phyloP scores from a whole-genome alignment of 2,113 vertebrate species.

The Tor tambroides region DNA sequence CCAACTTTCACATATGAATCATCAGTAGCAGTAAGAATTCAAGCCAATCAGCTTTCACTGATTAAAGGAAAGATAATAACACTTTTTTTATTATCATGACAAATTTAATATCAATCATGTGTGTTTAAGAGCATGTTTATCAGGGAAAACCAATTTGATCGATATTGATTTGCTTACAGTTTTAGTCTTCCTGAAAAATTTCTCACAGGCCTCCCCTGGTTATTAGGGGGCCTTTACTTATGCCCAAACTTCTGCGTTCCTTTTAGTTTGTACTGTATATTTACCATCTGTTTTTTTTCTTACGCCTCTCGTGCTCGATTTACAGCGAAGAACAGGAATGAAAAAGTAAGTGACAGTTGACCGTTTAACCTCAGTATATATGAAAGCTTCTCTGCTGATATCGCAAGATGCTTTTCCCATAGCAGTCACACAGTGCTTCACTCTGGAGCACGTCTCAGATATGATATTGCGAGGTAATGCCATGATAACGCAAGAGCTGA shows the following conservation, averaged over 20 bases:
- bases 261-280: neutral
- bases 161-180: neutral
- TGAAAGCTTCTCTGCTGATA: neutral
- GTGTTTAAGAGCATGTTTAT: neutral
- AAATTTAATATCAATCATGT: neutral
- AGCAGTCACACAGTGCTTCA: neutral
- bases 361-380: neutral
- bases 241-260: neutral
- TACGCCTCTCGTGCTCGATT: neutral
- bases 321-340: neutral
- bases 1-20: too few species aligned
- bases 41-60: neutral
- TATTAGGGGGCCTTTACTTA: neutral
- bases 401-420: neutral
- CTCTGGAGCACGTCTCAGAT: neutral
- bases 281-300: neutral
- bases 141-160: neutral
- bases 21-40: too few species aligned
- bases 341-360: conserved; percentile 1
- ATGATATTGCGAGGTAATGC: conserved; percentile 1
- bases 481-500: conserved; percentile 11
- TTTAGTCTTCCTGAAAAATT: neutral
- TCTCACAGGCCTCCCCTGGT: neutral
- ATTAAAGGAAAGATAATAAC: neutral
- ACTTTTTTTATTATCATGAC: neutral